Percentiles rank a stretch among this genome's conserved stretches.
phyloP scores from a whole-genome alignment of 2,113 vertebrate species.

The Eubucco bourcierii region DNA sequence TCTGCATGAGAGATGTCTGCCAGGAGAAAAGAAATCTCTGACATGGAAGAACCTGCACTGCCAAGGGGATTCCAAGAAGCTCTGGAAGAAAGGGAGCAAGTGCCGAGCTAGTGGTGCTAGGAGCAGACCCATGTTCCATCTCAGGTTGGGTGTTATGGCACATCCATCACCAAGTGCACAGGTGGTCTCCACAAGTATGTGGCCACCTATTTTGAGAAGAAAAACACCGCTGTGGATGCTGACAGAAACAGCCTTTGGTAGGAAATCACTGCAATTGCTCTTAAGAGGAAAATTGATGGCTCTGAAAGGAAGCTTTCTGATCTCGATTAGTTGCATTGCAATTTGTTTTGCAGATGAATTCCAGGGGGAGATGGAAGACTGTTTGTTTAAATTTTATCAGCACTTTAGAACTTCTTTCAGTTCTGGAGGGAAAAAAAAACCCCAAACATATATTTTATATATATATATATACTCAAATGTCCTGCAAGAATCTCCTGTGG shows the following conservation, averaged over 20 bases:
- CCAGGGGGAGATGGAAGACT: neutral
- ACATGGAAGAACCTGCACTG: neutral
- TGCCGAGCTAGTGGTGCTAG: neutral
- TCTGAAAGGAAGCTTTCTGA: neutral
- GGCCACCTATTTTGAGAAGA: slow-evolving; percentile 6
- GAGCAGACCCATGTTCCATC: neutral
- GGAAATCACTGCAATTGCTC: neutral
- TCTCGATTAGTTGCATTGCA: neutral
- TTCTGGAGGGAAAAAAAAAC: neutral
- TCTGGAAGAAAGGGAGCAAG: neutral
- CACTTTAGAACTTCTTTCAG: neutral
- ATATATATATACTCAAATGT: neutral
- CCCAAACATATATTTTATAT: too few species aligned
- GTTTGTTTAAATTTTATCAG: neutral
- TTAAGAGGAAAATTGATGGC: neutral
- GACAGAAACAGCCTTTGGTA: neutral
- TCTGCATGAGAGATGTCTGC: neutral
- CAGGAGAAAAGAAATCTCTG: neutral
- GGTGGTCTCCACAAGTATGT: neutral
- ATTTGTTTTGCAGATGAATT: neutral
- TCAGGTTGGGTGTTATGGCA: neutral
- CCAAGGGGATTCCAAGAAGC: neutral
- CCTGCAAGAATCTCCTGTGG: neutral
- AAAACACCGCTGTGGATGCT: neutral
- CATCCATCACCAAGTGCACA: neutral